Base-by-base conservation (phyloP, 2,888 invertebrate species). In the Heteromyza rotundicornis region DNA sequence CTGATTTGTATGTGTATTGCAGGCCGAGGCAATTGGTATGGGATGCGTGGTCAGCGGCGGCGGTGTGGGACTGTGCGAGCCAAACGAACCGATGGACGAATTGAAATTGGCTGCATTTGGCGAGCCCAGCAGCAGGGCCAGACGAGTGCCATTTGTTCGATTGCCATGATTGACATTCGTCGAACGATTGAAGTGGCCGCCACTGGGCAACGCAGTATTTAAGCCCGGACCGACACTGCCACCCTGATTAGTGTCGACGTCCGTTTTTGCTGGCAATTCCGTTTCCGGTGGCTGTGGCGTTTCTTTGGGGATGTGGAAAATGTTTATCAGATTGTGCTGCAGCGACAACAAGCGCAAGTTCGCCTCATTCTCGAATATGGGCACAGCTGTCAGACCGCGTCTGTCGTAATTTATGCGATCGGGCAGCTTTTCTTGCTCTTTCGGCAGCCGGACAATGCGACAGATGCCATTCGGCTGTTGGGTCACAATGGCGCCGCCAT, bases 361-460 rank as follows among this genome's bases (percentile, higher is more conserved):
- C 19, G 90, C 88, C 78, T 94, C 95, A 57, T 91, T 92, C 65
- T 92, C 90, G 72, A 96, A 89, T 27, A 82, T 78, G 0, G 96
- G 96, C 75, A 95, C 89, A 22, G 89, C 87, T n/a, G 91, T 91
- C 59, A 96, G 84, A 27, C 95, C 94, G 60, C 92, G 85, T 74
- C 92, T 87, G 82, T 96, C 96, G 60, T 96, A 87, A 77, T 92
- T 93, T 74, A 96, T 92, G 75, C 95, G 87, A 81, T 96, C 96
- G 14, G 95, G 94, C 79, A 92, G 87, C 74, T 90, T 89, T 75
- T 92, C 91, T 80, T 91, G 90, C 78, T 95, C 95, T 77, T 90
- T 89, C 71, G 86, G 85, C 70, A 89, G 87, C 71, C 93, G 87
- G 66, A 86, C 87, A 67, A 92, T 88, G 77, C 91, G 90, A 27